Evolutionary conservation across 2,113 vertebrate species (phyloP).

Genomic region (Pao palembangensis): DNA sequence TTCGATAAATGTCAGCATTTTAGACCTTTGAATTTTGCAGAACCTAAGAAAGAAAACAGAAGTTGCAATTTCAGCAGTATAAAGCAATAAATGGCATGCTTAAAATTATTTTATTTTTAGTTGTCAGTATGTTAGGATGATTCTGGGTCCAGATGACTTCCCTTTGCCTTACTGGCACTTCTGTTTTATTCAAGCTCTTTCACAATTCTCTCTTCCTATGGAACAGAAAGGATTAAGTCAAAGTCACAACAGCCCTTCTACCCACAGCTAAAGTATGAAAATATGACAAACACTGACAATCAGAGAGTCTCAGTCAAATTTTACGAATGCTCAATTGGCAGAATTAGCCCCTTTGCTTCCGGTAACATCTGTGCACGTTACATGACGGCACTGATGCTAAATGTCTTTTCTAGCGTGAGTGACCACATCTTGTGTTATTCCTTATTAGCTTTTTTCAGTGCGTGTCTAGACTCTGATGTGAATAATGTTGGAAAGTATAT

Average conservation of each 20-base stretch:
- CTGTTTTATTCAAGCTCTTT: conserved; percentile 38
- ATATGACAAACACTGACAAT: too few relatives aligned
- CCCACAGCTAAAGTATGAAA: neutral
- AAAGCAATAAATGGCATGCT: neutral
- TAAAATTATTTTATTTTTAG: neutral
- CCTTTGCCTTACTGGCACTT: conserved; percentile 33
- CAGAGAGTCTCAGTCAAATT: too few relatives aligned
- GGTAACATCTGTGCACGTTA: too few relatives aligned
- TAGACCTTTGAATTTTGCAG: conserved; percentile 3
- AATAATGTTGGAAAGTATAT: neutral
- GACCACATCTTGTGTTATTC: neutral
- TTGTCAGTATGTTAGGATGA: neutral
- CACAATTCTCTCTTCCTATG: conserved; percentile 47
- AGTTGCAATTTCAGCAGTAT: conserved; percentile 4
- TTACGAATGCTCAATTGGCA: neutral
- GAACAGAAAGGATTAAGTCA: conserved; percentile 15
- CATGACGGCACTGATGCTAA: too few relatives aligned
- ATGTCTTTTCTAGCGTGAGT: neutral
- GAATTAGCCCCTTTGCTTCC: neutral
- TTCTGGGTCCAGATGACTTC: conserved; percentile 11
- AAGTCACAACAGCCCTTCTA: neutral
- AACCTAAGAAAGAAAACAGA: neutral
- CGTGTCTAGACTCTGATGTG: neutral
- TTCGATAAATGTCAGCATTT: too few relatives aligned
- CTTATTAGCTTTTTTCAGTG: neutral